These are phyloP conservation scores for Tarsius wallacei DNA, from an alignment of 2,797 vertebrate species.

Conservation along the genomic window DNA sequence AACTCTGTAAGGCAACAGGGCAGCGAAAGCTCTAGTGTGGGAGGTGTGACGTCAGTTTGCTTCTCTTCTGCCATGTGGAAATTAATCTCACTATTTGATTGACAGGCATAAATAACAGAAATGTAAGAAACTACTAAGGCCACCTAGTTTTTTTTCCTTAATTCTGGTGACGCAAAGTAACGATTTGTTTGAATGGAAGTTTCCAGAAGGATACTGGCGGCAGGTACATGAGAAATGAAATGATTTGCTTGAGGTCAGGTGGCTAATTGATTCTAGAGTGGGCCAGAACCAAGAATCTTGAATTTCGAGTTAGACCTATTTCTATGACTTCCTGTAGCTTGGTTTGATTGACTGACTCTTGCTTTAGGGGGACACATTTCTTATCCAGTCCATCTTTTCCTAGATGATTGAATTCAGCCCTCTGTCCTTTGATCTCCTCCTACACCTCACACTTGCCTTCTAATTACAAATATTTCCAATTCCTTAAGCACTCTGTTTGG, in stretches of 20 bases:
- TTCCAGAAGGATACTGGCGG: conserved; percentile 28
- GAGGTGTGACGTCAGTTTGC: not conserved
- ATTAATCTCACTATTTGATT: not conserved
- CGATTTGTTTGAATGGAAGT: conserved; percentile 23
- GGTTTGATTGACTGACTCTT: not conserved
- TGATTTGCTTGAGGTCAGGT: not conserved
- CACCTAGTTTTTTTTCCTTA: not conserved
- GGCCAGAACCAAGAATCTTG: not conserved
- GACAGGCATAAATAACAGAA: not conserved
- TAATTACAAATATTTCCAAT: not conserved
- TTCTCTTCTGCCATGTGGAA: not conserved
- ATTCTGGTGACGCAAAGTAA: not conserved
- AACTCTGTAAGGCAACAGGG: not conserved
- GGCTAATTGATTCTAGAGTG: not conserved
- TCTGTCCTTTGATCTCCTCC: not conserved
- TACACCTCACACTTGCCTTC: not conserved
- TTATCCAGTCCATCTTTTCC: not conserved
- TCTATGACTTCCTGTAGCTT: not conserved
- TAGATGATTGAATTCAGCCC: not conserved
- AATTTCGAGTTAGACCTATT: not conserved
- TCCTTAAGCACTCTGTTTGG: not conserved
- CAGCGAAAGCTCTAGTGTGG: not conserved
- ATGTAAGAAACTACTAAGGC: not conserved
- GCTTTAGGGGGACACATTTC: not conserved
- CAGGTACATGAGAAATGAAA: not conserved